A percentile compares a stretch with the other conserved stretches of the same genome.
Evolutionary conservation across 2,888 invertebrate genomes (phyloP).

Genomic region (Hirtodrosophila confusa): DNA sequence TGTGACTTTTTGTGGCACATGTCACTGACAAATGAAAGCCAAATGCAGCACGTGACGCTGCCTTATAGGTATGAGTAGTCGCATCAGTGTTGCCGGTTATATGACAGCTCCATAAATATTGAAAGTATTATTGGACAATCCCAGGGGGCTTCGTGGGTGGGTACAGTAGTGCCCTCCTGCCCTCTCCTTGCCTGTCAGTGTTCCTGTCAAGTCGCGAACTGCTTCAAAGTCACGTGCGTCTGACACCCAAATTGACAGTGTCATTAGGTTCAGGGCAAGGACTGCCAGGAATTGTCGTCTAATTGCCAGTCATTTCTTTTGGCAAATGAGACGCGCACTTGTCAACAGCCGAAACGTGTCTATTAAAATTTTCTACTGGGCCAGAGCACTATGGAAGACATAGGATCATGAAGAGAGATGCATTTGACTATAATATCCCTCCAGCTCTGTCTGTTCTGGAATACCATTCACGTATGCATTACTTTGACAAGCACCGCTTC

Average conservation of each 20-base stretch:
- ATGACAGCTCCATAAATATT: constrained; percentile 64
- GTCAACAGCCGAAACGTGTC: constrained; percentile 65
- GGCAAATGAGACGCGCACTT: constrained; percentile 56
- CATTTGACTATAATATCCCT: not conserved
- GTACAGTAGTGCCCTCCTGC: not conserved
- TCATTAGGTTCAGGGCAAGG: constrained; percentile 45
- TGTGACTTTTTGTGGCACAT: constrained; percentile 45
- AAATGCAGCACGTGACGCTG: constrained; percentile 71
- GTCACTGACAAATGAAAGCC: constrained; percentile 52
- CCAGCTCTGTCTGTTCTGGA: no score
- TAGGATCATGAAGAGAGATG: not conserved
- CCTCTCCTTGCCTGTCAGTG: not conserved
- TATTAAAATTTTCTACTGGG: constrained; percentile 47
- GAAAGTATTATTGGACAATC: constrained; percentile 31
- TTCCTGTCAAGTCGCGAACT: constrained; percentile 23
- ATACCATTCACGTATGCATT: no score
- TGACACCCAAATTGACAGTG: constrained; percentile 71
- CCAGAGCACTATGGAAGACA: constrained; percentile 22
- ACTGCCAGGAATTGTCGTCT: constrained; percentile 38
- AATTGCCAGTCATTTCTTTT: constrained; percentile 58
- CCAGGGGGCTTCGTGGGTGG: constrained; percentile 44
- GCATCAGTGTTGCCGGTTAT: constrained; percentile 28
- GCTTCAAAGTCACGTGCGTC: constrained; percentile 72
- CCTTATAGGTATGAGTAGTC: constrained; percentile 23
- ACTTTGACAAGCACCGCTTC: no score